Conservation (phyloP, 2,888 invertebrate genomes). For the Zygaena filipendulae region DNA sequence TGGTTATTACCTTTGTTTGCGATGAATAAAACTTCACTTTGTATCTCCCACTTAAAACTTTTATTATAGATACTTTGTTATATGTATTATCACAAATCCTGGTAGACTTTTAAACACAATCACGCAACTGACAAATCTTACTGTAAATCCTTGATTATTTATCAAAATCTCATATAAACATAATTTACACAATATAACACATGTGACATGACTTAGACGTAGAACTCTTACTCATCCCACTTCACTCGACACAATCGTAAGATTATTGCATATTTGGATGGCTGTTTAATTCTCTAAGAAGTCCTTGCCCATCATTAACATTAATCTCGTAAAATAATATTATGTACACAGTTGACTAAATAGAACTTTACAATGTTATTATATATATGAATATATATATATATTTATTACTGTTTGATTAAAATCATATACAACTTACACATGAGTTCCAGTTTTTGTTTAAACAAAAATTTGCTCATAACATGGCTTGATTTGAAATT, state of each 20-base stretch:
- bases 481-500: constrained; percentile 33
- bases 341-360: constrained; percentile 66
- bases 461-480: constrained; percentile 40
- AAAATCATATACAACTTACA: constrained; percentile 29
- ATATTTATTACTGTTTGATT: constrained; percentile 32
- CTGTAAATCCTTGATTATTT: constrained; percentile 62
- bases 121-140: constrained; percentile 71
- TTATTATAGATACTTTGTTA: constrained; percentile 73
- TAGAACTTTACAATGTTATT: constrained; percentile 51
- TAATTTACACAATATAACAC: constrained; percentile 68
- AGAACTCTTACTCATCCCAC: constrained; percentile 52
- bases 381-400: too few relatives aligned
- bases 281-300: constrained; percentile 58
- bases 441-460: constrained; percentile 28
- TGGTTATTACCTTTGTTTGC: too few relatives aligned
- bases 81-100: constrained; percentile 81
- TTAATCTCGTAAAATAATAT: constrained; percentile 64
- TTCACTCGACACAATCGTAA: constrained; percentile 60
- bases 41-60: constrained; percentile 70
- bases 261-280: constrained; percentile 66
- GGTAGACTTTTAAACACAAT: constrained; percentile 77
- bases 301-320: constrained; percentile 47
- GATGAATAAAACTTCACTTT: constrained; percentile 64
- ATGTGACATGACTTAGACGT: constrained; percentile 62
- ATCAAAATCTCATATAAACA: constrained; percentile 59